Evolutionary conservation across 1,140 invertebrate genomes (phyloP).

Genomic region (Cecropterus lyciades): DNA sequence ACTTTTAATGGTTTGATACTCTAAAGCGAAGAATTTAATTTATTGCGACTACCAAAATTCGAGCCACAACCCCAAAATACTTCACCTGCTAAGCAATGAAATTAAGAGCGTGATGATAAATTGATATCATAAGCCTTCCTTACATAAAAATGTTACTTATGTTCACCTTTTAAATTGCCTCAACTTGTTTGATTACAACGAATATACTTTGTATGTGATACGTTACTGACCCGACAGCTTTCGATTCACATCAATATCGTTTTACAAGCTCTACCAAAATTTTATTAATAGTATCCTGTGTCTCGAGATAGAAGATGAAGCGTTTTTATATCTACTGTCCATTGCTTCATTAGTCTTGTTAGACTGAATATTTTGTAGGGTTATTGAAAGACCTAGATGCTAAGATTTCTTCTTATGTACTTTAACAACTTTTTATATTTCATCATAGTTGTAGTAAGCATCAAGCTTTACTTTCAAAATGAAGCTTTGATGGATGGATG

Average conservation of each 20-base stretch:
- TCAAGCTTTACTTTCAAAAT: too few species aligned
- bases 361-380: too few species aligned
- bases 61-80: slow-evolving; percentile 4
- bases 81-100: slow-evolving; percentile 18
- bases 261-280: slow-evolving; percentile 63
- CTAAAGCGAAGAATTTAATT: slow-evolving; percentile 25
- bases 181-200: slow-evolving; percentile 35
- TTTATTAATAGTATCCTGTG: slow-evolving; percentile 45
- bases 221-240: slow-evolving; percentile 49
- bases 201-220: slow-evolving; percentile 37
- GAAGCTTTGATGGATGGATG: too few species aligned
- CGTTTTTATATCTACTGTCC: slow-evolving; percentile 9
- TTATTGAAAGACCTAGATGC: too few species aligned
- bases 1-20: slow-evolving; percentile 1
- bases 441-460: too few species aligned
- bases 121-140: slow-evolving; percentile 15
- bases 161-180: slow-evolving; percentile 12
- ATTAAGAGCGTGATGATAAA: slow-evolving; percentile 25
- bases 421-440: too few species aligned
- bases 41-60: slow-evolving; percentile 22
- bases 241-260: slow-evolving; percentile 56
- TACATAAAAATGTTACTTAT: slow-evolving; percentile 23
- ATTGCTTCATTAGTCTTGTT: too few species aligned
- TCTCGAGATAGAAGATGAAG: neutral
- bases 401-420: too few species aligned